These are phyloP conservation scores for Hypomecis atomaria DNA, from an alignment of 2,888 invertebrate genomes.

Conservation along the genomic window DNA sequence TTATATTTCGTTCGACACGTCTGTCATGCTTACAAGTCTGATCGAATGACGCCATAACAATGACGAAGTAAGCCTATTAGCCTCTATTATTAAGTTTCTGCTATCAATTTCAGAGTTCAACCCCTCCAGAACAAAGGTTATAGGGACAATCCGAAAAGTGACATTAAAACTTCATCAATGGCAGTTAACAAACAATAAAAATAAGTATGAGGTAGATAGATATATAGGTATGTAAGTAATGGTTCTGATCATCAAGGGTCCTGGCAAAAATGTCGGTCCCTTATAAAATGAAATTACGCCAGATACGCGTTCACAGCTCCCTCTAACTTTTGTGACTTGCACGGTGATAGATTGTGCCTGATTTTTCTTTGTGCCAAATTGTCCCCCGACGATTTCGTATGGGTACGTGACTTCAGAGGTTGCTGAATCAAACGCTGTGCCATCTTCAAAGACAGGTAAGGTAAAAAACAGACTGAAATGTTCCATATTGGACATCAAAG, in stretches of 20 bases:
- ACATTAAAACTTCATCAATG: constrained; percentile 21
- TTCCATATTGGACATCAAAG: neutral
- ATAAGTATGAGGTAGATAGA: neutral
- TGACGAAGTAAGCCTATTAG: constrained; percentile 24
- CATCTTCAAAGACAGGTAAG: constrained; percentile 1
- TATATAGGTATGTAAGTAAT: too few relatives aligned
- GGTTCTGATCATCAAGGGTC: constrained; percentile 20
- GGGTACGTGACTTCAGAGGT: constrained; percentile 29
- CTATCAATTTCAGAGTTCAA: constrained; percentile 27
- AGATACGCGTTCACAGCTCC: constrained; percentile 33
- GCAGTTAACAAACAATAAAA: constrained; percentile 22
- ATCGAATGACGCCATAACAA: constrained; percentile 26
- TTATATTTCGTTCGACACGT: constrained; percentile 1
- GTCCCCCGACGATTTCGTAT: constrained; percentile 37
- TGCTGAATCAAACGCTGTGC: constrained; percentile 22
- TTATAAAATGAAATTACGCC: constrained; percentile 34
- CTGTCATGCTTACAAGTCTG: constrained; percentile 7
- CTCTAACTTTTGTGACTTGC: constrained; percentile 37
- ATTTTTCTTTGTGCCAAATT: constrained; percentile 44
- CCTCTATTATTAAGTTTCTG: constrained; percentile 22
- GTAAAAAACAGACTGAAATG: neutral
- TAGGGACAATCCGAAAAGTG: constrained; percentile 4
- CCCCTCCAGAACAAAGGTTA: constrained; percentile 11
- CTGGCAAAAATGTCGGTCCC: constrained; percentile 21
- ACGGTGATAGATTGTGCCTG: constrained; percentile 39